phyloP scores from a whole-genome alignment of 2,113 vertebrate species.

The Myodes glareolus region DNA sequence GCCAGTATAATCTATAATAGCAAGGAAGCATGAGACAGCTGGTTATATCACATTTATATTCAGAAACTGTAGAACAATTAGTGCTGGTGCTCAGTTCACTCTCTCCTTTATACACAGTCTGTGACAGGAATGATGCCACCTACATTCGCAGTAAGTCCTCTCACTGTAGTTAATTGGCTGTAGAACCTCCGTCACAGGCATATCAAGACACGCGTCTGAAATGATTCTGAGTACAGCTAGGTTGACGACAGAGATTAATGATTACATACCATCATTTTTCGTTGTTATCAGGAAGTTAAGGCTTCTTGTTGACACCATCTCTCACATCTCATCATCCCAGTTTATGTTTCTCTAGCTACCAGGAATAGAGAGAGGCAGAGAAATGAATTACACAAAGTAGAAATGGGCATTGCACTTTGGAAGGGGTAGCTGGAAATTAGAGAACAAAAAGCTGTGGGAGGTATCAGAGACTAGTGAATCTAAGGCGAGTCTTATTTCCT shows the following conservation, averaged over 20 bases:
- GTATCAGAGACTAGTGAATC: not conserved
- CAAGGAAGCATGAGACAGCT: not conserved
- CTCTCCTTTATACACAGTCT: not conserved
- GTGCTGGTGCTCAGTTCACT: not conserved
- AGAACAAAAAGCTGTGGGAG: not conserved
- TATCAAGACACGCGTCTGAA: not conserved
- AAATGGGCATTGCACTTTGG: too few relatives aligned
- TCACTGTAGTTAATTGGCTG: not conserved
- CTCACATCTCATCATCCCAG: not conserved
- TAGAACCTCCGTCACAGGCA: not conserved
- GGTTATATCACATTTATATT: not conserved
- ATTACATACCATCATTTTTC: not conserved
- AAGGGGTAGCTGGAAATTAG: not conserved
- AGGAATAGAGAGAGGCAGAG: not conserved
- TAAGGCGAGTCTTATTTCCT: not conserved
- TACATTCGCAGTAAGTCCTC: not conserved
- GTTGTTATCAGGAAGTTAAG: too few relatives aligned
- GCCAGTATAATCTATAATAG: too few relatives aligned
- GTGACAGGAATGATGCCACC: not conserved
- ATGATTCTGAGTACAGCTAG: not conserved
- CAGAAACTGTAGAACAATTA: not conserved
- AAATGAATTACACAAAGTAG: too few relatives aligned
- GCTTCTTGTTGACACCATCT: not conserved
- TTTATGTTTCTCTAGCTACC: not conserved
- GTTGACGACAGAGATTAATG: not conserved